These are phyloP conservation scores for Toxotes chatareus DNA, from an alignment of 2,113 vertebrate species.

Conservation along the genomic window DNA sequence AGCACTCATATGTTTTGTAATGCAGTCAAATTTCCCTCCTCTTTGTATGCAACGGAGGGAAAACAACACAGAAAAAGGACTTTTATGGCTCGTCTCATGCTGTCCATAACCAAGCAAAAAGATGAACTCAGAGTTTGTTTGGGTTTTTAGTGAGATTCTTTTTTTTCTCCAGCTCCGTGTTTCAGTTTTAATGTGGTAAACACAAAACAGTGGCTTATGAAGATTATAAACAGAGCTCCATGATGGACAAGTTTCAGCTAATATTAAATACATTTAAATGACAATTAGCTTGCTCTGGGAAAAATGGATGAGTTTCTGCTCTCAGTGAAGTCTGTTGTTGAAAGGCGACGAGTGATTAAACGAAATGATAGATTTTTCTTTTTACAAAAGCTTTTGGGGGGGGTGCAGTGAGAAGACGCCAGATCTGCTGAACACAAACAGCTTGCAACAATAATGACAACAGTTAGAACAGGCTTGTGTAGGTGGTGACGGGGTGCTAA, in stretches of 20 bases:
- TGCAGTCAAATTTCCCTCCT: background rate
- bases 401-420: background rate
- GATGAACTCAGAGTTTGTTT: background rate
- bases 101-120: background rate
- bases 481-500: constrained; percentile 13
- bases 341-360: no score
- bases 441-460: constrained; percentile 21
- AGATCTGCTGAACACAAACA: constrained; percentile 22
- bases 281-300: background rate
- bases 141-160: background rate
- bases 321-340: no score
- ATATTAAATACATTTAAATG: constrained; percentile 1
- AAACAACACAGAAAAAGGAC: background rate
- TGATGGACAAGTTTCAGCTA: background rate
- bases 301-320: no score
- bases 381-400: background rate
- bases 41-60: constrained; percentile 4
- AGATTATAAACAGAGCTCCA: background rate
- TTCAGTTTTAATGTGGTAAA: background rate
- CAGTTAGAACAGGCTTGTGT: constrained; percentile 35
- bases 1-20: background rate
- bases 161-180: background rate
- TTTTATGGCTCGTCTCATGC: background rate
- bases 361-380: background rate
- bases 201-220: background rate